Evolutionary conservation across 2,113 vertebrate genomes (phyloP).

Genomic region (Callocephalon fimbriatum): DNA sequence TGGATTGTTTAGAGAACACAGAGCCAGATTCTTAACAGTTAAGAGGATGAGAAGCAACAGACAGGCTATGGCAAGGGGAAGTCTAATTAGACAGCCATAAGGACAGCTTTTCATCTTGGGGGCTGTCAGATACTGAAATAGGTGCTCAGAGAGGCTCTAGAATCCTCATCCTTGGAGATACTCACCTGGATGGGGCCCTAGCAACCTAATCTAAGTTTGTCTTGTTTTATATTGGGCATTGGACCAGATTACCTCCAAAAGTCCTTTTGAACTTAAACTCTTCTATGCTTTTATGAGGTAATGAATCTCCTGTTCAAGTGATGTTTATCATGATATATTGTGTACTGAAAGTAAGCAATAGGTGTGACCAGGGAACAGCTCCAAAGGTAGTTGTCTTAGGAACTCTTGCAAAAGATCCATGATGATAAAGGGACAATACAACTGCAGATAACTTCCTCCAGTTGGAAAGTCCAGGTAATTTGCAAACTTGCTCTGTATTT

Average conservation of each 20-base stretch:
- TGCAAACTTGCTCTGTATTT: not conserved
- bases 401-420: not conserved
- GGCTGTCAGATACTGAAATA: not conserved
- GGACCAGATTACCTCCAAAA: not conserved
- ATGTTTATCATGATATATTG: not conserved
- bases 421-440: not conserved
- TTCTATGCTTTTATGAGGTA: not conserved
- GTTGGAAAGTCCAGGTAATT: not conserved
- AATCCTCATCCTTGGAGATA: not conserved
- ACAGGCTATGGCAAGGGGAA: not conserved
- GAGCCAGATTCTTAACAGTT: not conserved
- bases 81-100: not conserved
- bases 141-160: not conserved
- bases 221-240: not conserved
- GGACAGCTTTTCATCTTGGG: not conserved
- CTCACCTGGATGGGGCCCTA: not conserved
- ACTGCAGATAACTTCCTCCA: not conserved
- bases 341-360: not conserved
- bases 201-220: not conserved
- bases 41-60: not conserved
- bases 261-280: not conserved
- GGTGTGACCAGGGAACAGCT: not conserved
- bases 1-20: not conserved
- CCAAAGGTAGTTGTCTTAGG: not conserved
- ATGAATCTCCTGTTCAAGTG: not conserved